Percentiles rank a stretch among this genome's conserved stretches.
These are phyloP conservation scores for Aphelinus atriplicis DNA, from an alignment of 1,140 invertebrate species.

Conservation along the genomic window DNA sequence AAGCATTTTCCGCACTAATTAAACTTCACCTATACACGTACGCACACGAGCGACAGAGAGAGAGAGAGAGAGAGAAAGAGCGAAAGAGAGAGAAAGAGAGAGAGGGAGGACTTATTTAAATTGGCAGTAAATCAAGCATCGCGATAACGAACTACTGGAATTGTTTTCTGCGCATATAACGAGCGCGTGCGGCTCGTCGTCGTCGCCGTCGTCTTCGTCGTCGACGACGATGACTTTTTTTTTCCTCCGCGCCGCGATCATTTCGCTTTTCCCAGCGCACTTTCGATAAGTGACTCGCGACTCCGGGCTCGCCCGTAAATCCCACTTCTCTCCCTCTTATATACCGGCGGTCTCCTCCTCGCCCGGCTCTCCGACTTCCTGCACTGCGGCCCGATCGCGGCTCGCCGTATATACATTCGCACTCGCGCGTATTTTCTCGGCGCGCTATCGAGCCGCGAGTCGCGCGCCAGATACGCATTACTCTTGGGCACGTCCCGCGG, in stretches of 20 bases:
- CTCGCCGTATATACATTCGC: too few relatives aligned
- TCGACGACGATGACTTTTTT: neutral
- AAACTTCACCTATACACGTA: conserved; percentile 13
- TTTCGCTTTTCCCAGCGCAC: conserved; percentile 1
- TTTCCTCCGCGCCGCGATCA: neutral
- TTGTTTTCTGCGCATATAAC: conserved; percentile 26
- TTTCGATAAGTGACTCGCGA: conserved; percentile 23
- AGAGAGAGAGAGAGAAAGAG: too few relatives aligned
- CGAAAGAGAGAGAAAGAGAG: too few relatives aligned
- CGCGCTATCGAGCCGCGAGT: too few relatives aligned
- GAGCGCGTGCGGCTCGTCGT: conserved; percentile 1
- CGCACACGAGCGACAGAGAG: neutral
- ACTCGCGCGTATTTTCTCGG: too few relatives aligned
- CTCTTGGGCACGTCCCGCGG: too few relatives aligned
- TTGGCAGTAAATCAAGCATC: conserved; percentile 35
- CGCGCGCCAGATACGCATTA: too few relatives aligned
- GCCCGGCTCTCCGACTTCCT: neutral
- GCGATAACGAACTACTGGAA: conserved; percentile 34
- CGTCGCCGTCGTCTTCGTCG: neutral
- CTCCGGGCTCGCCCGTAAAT: conserved; percentile 7
- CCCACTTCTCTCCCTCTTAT: neutral
- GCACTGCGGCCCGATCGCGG: neutral
- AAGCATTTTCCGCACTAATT: conserved; percentile 31
- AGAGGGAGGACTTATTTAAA: conserved; percentile 24
- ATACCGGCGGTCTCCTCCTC: too few relatives aligned